These are phyloP conservation scores for Dendrolimus pini DNA, from an alignment of 2,888 invertebrate genomes.

Conservation along the genomic window DNA sequence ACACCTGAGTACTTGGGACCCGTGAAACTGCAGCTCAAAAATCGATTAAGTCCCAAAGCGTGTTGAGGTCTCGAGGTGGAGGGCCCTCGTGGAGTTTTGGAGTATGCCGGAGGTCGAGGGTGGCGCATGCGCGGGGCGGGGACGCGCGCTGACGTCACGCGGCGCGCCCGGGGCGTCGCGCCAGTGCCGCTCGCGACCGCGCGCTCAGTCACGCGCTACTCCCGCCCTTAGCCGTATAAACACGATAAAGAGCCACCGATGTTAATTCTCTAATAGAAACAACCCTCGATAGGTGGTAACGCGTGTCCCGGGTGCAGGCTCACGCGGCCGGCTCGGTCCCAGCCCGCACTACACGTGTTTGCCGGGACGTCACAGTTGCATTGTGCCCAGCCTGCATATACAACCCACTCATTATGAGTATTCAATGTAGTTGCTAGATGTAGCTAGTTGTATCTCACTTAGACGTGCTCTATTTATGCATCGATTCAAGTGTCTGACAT, in stretches of 20 bases:
- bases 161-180: slow-evolving; percentile 60
- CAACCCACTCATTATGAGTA: slow-evolving; percentile 32
- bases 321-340: slow-evolving; percentile 14
- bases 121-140: slow-evolving; percentile 61
- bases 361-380: slow-evolving; percentile 24
- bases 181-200: slow-evolving; percentile 69
- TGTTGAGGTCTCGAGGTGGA: slow-evolving; percentile 72
- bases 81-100: slow-evolving; percentile 63
- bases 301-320: slow-evolving; percentile 12
- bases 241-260: slow-evolving; percentile 64
- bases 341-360: slow-evolving; percentile 26
- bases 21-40: slow-evolving; percentile 67
- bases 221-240: slow-evolving; percentile 47
- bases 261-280: slow-evolving; percentile 50
- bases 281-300: slow-evolving; percentile 26
- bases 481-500: too few species aligned
- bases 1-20: slow-evolving; percentile 59
- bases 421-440: slow-evolving; percentile 20
- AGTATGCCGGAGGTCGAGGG: slow-evolving; percentile 40
- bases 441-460: slow-evolving; percentile 11
- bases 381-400: slow-evolving; percentile 20
- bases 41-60: slow-evolving; percentile 72
- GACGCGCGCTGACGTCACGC: slow-evolving; percentile 67
- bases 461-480: slow-evolving; percentile 4
- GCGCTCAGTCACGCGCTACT: slow-evolving; percentile 64